Base-by-base conservation (phyloP, 2,797 vertebrate genomes). In the Miichthys miiuy region DNA sequence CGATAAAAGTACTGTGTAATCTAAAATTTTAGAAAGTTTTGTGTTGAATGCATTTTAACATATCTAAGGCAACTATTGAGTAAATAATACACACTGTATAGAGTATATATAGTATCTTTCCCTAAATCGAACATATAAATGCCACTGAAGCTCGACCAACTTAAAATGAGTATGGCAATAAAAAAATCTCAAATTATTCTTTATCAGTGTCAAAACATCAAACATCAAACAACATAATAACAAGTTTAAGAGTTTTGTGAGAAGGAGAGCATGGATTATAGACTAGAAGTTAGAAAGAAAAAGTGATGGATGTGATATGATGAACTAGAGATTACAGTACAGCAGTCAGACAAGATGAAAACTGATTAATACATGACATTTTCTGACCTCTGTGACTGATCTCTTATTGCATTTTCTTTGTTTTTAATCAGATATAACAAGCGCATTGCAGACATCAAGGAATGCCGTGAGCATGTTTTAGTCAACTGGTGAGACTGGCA, bases 361-460 rank as follows among this genome's bases (percentile, higher is more conserved):
- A 21, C 30, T 57, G 6, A 47, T 30, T 23, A 47, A 48, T 34
- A 55, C 38, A 48, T 34, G 13, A 14, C 20, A 21, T 62, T 50
- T 12, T 14, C 2, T 63, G 3, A 72, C 9, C 3, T 10, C 1
- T 48, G 16, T 3, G 9, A 57, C n/a, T 10, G 54, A 57, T 27
- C 4, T 2, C n/a, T 50, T 41, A 30, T 7, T 73, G 25, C 11
- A 18, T 56, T 71, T 34, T 47, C n/a, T 30, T 48, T 7, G 12
- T 44, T 86, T 60, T 38, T 2, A 34, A 38, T 54, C 88, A 99
- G 97, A 72, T 98, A 97, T 14, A 94, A 78, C 78, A 98, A 98
- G 79, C 93, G 97, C 9, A 66, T 98, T 8, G 93, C 96, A 4
- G 97, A 99, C 82, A 91, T 98, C 81, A 98, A 97, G 88, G 97